These are phyloP conservation scores for Metopia argyrocephala DNA, from an alignment of 2,888 invertebrate genomes.

Conservation along the genomic window DNA sequence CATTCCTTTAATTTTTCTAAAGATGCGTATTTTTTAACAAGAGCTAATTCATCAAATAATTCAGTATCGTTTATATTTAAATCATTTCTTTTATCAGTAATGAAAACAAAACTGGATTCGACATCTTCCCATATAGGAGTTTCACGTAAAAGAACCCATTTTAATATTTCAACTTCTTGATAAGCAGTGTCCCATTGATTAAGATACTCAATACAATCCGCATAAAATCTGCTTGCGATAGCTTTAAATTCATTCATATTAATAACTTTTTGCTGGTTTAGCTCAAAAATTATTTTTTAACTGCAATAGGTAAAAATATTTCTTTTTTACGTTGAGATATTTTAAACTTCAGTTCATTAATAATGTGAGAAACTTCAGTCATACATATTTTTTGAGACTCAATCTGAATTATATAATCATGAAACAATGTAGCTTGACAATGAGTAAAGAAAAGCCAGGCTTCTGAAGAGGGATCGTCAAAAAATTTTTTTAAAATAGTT, in stretches of 20 bases:
- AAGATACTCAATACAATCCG: slow-evolving; percentile 32
- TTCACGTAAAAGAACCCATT: not conserved
- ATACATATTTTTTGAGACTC: slow-evolving; percentile 56
- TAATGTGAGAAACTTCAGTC: slow-evolving; percentile 49
- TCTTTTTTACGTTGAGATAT: not conserved
- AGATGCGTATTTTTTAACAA: not conserved
- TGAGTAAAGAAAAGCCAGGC: slow-evolving; percentile 31
- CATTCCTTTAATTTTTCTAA: not conserved
- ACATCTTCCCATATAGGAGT: not conserved
- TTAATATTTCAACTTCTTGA: slow-evolving; percentile 8
- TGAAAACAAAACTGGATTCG: not conserved
- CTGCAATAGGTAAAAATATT: slow-evolving; percentile 43
- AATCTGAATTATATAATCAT: slow-evolving; percentile 48
- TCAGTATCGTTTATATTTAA: not conserved
- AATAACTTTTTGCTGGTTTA: slow-evolving; percentile 35
- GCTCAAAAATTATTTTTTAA: slow-evolving; percentile 37
- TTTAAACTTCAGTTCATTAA: slow-evolving; percentile 47
- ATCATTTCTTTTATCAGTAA: not conserved
- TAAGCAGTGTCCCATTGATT: slow-evolving; percentile 14
- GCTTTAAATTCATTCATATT: slow-evolving; percentile 15
- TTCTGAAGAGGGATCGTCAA: not conserved
- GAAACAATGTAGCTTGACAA: slow-evolving; percentile 53
- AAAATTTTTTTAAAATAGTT: not conserved
- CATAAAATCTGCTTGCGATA: not conserved
- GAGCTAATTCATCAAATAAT: not conserved